phyloP scores from a whole-genome alignment of 2,797 vertebrate species.

The Alauda arvensis region DNA sequence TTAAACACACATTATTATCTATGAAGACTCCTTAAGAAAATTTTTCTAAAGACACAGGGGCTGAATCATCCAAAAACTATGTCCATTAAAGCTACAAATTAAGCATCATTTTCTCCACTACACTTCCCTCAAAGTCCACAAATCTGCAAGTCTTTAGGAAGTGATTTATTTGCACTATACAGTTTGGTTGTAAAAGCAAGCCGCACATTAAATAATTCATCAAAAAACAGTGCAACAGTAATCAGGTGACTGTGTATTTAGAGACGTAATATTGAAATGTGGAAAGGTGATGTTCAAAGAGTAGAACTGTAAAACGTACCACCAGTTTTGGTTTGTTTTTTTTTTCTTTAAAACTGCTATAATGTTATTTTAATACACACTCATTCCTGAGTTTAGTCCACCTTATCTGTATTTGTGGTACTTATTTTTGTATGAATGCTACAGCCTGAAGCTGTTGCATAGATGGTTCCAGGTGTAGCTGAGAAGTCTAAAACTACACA shows the following conservation, averaged over 20 bases:
- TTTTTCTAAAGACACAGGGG: background rate
- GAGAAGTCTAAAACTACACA: background rate
- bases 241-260: background rate
- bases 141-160: background rate
- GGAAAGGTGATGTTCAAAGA: background rate
- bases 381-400: background rate
- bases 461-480: background rate
- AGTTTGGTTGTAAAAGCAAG: background rate
- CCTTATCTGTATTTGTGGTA: background rate
- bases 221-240: background rate
- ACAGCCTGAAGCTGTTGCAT: background rate
- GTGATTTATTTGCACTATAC: background rate
- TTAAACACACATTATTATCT: background rate
- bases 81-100: background rate
- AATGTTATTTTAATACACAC: background rate
- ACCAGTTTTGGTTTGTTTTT: background rate
- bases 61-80: background rate
- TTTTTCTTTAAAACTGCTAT: background rate
- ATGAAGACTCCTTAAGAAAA: background rate
- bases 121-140: background rate
- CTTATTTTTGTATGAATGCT: background rate
- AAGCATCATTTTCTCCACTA: background rate
- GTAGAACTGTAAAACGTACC: background rate
- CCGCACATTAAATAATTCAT: background rate
- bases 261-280: background rate